Evolutionary conservation across 2,797 vertebrate species (phyloP).

Genomic region (Crax fasciolata): DNA sequence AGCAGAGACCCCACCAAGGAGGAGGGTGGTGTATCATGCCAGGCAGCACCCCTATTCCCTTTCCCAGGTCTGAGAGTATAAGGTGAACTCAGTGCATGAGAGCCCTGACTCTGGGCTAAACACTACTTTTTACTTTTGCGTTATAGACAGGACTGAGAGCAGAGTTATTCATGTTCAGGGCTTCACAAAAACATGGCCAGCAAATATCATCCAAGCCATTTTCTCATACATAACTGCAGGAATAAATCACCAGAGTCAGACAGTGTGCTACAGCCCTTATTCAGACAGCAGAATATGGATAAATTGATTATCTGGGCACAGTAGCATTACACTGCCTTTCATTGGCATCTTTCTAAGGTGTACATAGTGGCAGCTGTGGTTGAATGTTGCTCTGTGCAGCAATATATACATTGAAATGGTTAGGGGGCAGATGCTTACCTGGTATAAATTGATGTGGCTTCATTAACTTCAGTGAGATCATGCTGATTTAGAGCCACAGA

Average conservation of each 20-base stretch:
- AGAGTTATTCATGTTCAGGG: neutral
- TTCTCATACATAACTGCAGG: neutral
- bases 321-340: neutral
- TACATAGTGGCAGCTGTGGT: neutral
- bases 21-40: neutral
- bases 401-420: neutral
- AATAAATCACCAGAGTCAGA: neutral
- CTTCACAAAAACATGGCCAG: neutral
- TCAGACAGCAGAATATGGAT: neutral
- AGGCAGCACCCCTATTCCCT: neutral
- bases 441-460: constrained; percentile 57
- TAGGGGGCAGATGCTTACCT: constrained; percentile 45
- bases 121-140: neutral
- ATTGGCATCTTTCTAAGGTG: neutral
- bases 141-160: neutral
- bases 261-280: neutral
- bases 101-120: neutral
- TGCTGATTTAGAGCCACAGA: constrained; percentile 60
- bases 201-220: neutral
- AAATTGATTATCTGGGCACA: neutral
- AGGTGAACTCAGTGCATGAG: neutral
- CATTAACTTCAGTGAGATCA: constrained; percentile 57
- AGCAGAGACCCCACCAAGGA: neutral
- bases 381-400: constrained; percentile 16
- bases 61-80: neutral